phyloP scores from a whole-genome alignment of 2,797 vertebrate species.

The Chelon auratus region DNA sequence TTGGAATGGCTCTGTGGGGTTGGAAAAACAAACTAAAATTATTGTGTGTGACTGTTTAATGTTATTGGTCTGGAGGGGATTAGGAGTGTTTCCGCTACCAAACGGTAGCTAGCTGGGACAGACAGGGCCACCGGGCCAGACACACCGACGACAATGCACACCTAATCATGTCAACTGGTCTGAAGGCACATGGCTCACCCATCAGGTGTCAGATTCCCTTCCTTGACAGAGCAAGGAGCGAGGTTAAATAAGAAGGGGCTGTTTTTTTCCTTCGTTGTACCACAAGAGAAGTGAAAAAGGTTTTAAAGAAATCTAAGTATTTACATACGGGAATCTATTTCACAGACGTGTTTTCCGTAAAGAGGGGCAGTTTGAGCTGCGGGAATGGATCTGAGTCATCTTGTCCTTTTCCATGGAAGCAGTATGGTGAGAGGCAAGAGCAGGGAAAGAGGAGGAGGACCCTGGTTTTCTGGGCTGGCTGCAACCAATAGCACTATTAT shows the following conservation, averaged over 20 bases:
- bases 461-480: slow-evolving; percentile 56
- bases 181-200: slow-evolving; percentile 51
- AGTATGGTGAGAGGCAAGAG: slow-evolving; percentile 62
- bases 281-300: slow-evolving; percentile 57
- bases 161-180: slow-evolving; percentile 59
- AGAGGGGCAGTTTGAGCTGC: slow-evolving; percentile 63
- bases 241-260: slow-evolving; percentile 66
- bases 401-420: slow-evolving; percentile 80
- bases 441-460: slow-evolving; percentile 31
- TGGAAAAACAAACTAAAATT: slow-evolving; percentile 71
- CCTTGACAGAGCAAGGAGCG: slow-evolving; percentile 59
- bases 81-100: slow-evolving; percentile 72
- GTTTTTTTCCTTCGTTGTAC: slow-evolving; percentile 58
- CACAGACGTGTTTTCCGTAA: slow-evolving; percentile 74
- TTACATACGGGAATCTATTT: slow-evolving; percentile 78
- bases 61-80: slow-evolving; percentile 73
- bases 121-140: slow-evolving; percentile 72
- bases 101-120: slow-evolving; percentile 73
- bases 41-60: slow-evolving; percentile 77
- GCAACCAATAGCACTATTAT: slow-evolving; percentile 31
- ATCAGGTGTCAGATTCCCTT: slow-evolving; percentile 76
- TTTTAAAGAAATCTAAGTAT: slow-evolving; percentile 73
- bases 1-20: slow-evolving; percentile 76
- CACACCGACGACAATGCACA: slow-evolving; percentile 60
- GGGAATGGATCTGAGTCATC: slow-evolving; percentile 80